These are phyloP conservation scores for Buphagus erythrorhynchus DNA, from an alignment of 2,797 vertebrate species.

Conservation along the genomic window DNA sequence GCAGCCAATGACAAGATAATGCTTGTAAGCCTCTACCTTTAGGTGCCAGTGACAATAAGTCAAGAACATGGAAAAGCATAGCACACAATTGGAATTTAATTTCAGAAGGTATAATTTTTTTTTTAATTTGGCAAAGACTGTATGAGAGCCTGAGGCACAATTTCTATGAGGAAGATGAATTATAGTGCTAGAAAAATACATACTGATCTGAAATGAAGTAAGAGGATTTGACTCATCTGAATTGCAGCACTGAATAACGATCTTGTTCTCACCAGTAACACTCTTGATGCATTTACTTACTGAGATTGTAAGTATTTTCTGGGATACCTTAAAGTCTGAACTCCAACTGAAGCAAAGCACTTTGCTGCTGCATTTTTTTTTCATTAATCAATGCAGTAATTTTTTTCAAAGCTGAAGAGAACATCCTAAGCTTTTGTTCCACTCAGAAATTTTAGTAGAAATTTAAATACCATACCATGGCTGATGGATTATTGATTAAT, in stretches of 20 bases:
- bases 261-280: neutral
- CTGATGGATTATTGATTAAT: slow-evolving; percentile 55
- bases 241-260: neutral
- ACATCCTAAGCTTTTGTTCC: neutral
- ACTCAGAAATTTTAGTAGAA: neutral
- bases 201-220: neutral
- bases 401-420: neutral
- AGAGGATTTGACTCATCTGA: neutral
- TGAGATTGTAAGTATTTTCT: neutral
- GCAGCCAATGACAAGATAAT: neutral
- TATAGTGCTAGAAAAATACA: neutral
- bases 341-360: neutral
- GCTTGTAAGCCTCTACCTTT: neutral
- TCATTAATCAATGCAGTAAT: neutral
- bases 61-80: neutral
- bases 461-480: neutral
- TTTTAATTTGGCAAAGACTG: neutral
- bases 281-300: neutral
- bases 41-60: neutral
- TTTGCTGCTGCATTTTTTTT: neutral
- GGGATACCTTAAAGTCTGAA: neutral
- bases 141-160: neutral
- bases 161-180: neutral
- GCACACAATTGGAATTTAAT: neutral
- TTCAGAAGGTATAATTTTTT: neutral